These are phyloP conservation scores for Aphodius granarius DNA, from an alignment of 2,888 invertebrate genomes.

Conservation along the genomic window DNA sequence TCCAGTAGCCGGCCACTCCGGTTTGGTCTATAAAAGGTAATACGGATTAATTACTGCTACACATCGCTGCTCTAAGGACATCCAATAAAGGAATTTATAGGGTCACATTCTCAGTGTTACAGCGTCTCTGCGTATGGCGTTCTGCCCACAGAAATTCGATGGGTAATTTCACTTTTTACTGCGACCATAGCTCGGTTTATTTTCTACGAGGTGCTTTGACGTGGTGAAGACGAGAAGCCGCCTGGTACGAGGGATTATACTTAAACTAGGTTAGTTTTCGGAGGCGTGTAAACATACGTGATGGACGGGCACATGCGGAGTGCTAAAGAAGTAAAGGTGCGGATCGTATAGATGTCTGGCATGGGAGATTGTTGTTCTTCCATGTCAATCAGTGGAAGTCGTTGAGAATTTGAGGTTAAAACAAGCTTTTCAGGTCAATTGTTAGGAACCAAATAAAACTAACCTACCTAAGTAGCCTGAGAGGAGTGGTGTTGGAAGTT, in stretches of 20 bases:
- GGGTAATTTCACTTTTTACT: not conserved
- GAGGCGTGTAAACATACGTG: not conserved
- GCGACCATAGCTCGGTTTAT: not conserved
- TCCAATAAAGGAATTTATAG: not conserved
- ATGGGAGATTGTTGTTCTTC: not conserved
- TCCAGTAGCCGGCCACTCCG: not conserved
- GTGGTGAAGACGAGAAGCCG: not conserved
- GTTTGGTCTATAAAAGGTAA: not conserved
- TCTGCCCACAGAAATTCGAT: not conserved
- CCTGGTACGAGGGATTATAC: not conserved
- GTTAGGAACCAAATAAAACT: not conserved
- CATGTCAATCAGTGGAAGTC: not conserved
- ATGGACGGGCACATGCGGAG: not conserved
- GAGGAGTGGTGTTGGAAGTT: too few relatives aligned
- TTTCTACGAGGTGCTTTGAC: not conserved
- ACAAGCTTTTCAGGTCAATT: not conserved
- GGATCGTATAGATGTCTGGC: not conserved
- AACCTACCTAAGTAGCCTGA: too few relatives aligned
- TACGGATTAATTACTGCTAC: not conserved
- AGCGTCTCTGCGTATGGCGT: not conserved
- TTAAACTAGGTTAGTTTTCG: conserved; percentile 26
- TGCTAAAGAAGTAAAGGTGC: not conserved
- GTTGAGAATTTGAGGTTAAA: not conserved
- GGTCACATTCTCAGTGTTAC: not conserved
- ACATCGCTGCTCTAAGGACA: not conserved